phyloP scores from a whole-genome alignment of 2,888 invertebrate genomes.

The Bellardia pandia region DNA sequence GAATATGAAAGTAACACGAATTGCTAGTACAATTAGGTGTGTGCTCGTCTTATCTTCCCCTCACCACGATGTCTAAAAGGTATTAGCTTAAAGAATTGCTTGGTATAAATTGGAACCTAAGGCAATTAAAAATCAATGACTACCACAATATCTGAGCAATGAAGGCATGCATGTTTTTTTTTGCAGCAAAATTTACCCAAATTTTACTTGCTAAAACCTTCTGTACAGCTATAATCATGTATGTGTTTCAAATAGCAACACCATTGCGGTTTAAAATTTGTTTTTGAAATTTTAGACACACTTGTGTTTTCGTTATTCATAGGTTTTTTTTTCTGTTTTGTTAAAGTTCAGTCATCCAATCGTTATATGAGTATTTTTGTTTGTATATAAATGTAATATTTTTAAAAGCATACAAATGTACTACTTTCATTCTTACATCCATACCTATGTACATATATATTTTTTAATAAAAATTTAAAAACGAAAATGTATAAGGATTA shows the following conservation, averaged over 20 bases:
- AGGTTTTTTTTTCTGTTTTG: neutral
- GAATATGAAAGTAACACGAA: no score
- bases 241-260: conserved; percentile 32
- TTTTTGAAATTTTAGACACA: conserved; percentile 14
- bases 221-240: neutral
- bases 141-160: no score
- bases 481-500: neutral
- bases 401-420: no score
- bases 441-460: no score
- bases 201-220: neutral
- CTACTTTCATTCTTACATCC: no score
- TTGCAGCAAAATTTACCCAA: no score
- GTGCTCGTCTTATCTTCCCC: no score
- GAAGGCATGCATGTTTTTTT: neutral
- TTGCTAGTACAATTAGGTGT: no score
- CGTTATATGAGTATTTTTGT: conserved; percentile 3
- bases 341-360: conserved; percentile 34
- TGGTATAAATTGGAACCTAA: no score
- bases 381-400: neutral
- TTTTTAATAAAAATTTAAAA: conserved; percentile 7
- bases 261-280: conserved; percentile 23
- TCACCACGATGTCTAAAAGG: no score
- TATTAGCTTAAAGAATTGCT: no score
- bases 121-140: no score
- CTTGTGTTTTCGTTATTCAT: conserved; percentile 10